phyloP scores from a whole-genome alignment of 2,113 vertebrate species.

The Sardina pilchardus region DNA sequence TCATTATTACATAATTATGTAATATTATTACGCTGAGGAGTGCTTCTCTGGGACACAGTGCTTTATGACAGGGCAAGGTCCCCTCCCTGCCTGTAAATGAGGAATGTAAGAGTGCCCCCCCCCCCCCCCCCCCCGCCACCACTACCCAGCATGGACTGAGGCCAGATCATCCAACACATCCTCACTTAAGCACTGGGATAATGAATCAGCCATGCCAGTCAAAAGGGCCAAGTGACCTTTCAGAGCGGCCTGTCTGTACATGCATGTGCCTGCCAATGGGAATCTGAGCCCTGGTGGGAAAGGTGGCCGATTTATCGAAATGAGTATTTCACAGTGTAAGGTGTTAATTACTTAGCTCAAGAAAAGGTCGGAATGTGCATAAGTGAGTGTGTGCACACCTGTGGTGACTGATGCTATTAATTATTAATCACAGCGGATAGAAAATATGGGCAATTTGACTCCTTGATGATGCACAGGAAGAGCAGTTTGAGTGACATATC shows the following conservation, averaged over 20 bases:
- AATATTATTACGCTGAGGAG: not conserved
- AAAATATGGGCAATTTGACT: not conserved
- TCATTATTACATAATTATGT: not conserved
- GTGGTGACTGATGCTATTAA: not conserved
- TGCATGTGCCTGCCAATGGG: not conserved
- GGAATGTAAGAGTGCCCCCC: conserved; percentile 14
- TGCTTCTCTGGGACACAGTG: not conserved
- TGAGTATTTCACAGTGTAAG: not conserved
- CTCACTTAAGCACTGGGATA: not conserved
- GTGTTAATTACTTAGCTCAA: not conserved
- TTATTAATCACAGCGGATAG: not conserved
- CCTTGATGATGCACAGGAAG: not conserved
- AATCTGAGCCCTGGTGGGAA: not conserved
- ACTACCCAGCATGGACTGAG: not conserved
- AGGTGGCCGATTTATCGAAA: not conserved
- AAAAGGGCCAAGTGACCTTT: not conserved
- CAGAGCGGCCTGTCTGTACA: not conserved
- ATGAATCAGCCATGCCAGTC: not conserved
- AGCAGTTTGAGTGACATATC: not conserved
- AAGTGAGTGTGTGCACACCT: not conserved
- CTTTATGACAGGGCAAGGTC: not conserved
- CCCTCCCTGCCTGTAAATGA: not conserved
- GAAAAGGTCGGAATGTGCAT: not conserved
- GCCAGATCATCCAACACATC: conserved; percentile 10
- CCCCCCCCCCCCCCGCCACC: not conserved